Evolutionary conservation across 2,113 vertebrate genomes (phyloP), one percentile per base, ranked within the genome.

Genomic region (Xenotilapia leptura): DNA sequence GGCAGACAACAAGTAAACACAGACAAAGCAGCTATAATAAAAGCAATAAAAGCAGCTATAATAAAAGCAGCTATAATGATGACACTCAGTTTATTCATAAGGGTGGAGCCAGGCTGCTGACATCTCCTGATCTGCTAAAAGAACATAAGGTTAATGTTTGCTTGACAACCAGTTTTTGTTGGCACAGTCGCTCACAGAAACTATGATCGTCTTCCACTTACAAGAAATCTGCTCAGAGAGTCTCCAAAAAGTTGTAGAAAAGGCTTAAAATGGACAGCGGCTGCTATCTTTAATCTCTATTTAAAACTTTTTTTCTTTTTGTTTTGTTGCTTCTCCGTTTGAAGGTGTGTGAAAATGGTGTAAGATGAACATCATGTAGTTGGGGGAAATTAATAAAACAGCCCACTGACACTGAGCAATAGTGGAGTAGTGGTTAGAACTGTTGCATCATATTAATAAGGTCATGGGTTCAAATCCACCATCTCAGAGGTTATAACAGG

Each of bases 21-120:
- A 17, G n/a, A 75, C 3, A 47, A 47, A 47, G 45, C 14, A 47
- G 6, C 42, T 42, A 42, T 42, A 36, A 36, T 36, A 36, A 13
- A 55, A 80, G 33, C 15, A 51, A 45, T 45, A 45, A 47, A 47
- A 47, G 45, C 14, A 47, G 6, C 42, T 42, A 42, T 42, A 36
- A 36, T 36, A 36, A 13, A 55, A 80, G 33, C 15, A 51, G 9
- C 4, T 6, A 9, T 36, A 28, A 21, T 38, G n/a, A 77, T 33
- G 49, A 75, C 8, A 13, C 1, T 62, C 4, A 5, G 75, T 70
- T 88, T 68, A 68, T 58, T 28, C 82, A 58, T 79, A 53, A 38
- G 56, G 82, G 51, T 15, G 51, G n/a, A 53, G 65, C 26, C 79
- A 31, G 38, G 83, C 54, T 92, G 68, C 83, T 92, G 88, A 90